Percentiles rank a stretch among this genome's conserved stretches.
phyloP scores from a whole-genome alignment of 2,797 vertebrate genomes.

The Tachyglossus aculeatus region DNA sequence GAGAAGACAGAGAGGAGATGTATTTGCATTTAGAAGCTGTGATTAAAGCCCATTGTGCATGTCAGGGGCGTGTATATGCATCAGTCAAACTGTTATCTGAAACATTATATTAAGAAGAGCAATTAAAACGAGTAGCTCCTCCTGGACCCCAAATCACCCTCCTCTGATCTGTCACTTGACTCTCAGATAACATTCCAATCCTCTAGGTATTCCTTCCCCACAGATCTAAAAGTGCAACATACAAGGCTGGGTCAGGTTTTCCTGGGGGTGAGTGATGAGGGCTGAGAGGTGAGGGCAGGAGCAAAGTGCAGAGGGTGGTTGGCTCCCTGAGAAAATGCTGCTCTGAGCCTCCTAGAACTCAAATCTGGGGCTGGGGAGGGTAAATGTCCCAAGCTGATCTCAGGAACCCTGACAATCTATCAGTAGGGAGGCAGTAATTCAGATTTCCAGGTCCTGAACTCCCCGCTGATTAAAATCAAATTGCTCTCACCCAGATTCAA shows the following conservation, averaged over 20 bases:
- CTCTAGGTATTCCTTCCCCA: not conserved
- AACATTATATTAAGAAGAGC: constrained; percentile 37
- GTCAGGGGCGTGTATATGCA: constrained; percentile 19
- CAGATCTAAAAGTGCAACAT: constrained; percentile 21
- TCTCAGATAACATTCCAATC: constrained; percentile 29
- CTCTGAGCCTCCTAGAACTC: constrained; percentile 28
- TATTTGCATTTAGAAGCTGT: constrained; percentile 29
- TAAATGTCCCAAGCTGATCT: constrained; percentile 7
- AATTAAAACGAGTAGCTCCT: constrained; percentile 29
- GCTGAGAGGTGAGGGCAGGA: not conserved
- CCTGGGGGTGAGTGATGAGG: constrained; percentile 8
- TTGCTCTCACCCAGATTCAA: not conserved
- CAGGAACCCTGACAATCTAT: constrained; percentile 11
- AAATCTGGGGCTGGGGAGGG: constrained; percentile 8
- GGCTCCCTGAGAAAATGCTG: constrained; percentile 27
- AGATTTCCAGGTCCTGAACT: not conserved
- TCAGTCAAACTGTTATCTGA: constrained; percentile 52
- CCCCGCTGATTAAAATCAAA: not conserved
- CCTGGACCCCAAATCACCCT: constrained; percentile 27
- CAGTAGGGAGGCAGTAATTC: not conserved
- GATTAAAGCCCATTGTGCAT: not conserved
- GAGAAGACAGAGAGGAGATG: constrained; percentile 35
- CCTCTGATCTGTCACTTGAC: constrained; percentile 33
- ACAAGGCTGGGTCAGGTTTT: constrained; percentile 11
- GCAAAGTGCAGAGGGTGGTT: constrained; percentile 16